Evolutionary conservation across 2,888 invertebrate genomes (phyloP), one percentile per base, ranked within the genome.

Genomic region (Cerceris rybyensis): DNA sequence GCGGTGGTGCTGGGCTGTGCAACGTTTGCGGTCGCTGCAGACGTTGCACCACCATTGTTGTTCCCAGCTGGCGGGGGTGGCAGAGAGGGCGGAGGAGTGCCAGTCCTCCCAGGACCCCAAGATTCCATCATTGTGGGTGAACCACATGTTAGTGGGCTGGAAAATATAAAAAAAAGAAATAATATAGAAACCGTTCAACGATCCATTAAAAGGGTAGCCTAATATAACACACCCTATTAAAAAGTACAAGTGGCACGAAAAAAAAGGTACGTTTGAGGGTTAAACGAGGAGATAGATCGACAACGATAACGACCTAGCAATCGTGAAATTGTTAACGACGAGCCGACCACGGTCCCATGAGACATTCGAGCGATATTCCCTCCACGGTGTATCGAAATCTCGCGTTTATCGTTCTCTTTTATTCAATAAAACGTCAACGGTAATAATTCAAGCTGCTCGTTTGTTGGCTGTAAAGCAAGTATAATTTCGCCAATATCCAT

Each of bases 91-190:
- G 90, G 90, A 59, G 89, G 90, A 46, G 89, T 88, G 60, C 89
- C 91, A 69, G 89, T 89, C 78, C 89, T 89, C 71, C 88, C 88
- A 70, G 88, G 87, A 65, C 91, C 90, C 92, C 91, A 92, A 67
- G 93, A 93, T 83, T 93, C 93, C 93, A 93, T 93, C 81, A 93
- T 93, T 69, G 93, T 93, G 55, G 93, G 93, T 46, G 93, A 93
- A 83, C 93, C 93, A 88, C 93, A 93, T 88, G 94, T 94, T 88
- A 94, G 88, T 77, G 94, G 94, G 86, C 94, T 94, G 87, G 14
- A 71, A 80, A 73, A 80, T 61, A 82, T 59, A 69, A 55, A 39
- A 70, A 49, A 28, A 28, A 28, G 4, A 28, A 28, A 28, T 28
- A 28, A 28, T 28, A 4, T 1, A 28, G 28, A 28, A 4, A 28